Evolutionary conservation across 2,797 vertebrate species (phyloP).

Genomic region (Acanthiza pusilla): DNA sequence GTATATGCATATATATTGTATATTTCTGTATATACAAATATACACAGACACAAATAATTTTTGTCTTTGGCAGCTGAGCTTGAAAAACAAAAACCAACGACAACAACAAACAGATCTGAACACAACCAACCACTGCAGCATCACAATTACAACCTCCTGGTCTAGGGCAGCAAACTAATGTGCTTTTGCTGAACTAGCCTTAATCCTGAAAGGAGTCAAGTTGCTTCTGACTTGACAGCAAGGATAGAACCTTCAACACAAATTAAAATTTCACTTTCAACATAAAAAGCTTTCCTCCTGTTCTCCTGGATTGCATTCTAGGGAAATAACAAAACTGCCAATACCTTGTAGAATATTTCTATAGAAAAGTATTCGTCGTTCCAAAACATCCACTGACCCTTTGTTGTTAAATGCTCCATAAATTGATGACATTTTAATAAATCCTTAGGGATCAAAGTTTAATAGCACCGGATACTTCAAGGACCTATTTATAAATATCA

Average conservation of each 20-base stretch:
- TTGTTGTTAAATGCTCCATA: conserved; percentile 21
- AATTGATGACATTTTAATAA: conserved; percentile 28
- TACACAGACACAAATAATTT: conserved; percentile 39
- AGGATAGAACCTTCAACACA: neutral
- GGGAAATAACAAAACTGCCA: neutral
- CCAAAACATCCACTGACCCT: neutral
- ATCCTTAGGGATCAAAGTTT: conserved; percentile 42
- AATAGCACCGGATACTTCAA: conserved; percentile 66
- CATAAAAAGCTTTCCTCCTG: neutral
- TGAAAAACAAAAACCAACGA: neutral
- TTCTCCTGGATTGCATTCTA: neutral
- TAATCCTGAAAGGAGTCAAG: neutral
- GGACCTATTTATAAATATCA: conserved; percentile 20
- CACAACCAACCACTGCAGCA: conserved; percentile 5
- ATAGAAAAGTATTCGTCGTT: neutral
- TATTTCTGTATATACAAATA: conserved; percentile 55
- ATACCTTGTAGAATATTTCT: neutral
- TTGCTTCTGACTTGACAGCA: neutral
- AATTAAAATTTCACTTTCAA: conserved; percentile 25
- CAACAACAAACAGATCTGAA: neutral
- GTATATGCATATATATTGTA: conserved; percentile 9
- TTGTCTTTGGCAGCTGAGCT: conserved; percentile 69
- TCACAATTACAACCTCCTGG: conserved; percentile 6
- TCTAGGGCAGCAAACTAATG: neutral
- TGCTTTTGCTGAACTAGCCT: conserved; percentile 20